Conservation (phyloP, 2,888 invertebrate genomes). For the Cenopis cana region DNA sequence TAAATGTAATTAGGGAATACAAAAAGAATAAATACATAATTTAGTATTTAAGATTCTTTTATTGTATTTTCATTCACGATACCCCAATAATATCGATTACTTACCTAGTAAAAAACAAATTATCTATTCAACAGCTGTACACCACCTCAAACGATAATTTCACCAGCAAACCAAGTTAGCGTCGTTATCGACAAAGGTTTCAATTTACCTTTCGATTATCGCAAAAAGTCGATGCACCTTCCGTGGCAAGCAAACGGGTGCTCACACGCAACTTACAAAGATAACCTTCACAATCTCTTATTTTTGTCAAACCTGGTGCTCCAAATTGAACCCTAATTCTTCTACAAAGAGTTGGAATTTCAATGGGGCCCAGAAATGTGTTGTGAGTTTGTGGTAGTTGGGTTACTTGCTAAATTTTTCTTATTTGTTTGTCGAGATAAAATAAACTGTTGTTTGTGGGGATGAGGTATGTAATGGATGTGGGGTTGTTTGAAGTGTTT, state of each 20-base stretch:
- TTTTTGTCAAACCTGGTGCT: background rate
- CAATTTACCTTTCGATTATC: slow-evolving; percentile 74
- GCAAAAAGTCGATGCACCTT: slow-evolving; percentile 66
- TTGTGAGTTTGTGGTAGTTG: background rate
- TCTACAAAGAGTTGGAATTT: background rate
- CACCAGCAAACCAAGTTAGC: background rate
- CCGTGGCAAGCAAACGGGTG: slow-evolving; percentile 72
- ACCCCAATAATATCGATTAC: too few species aligned
- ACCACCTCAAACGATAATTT: background rate
- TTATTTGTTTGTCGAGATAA: slow-evolving; percentile 46
- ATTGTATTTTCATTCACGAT: too few species aligned
- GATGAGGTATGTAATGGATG: slow-evolving; percentile 21
- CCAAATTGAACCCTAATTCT: background rate
- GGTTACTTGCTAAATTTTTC: slow-evolving; percentile 24
- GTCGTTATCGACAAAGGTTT: slow-evolving; percentile 56
- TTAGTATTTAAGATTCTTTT: too few species aligned
- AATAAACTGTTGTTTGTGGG: slow-evolving; percentile 47
- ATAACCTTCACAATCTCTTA: slow-evolving; percentile 2
- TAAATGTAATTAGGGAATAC: too few species aligned
- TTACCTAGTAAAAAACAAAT: too few species aligned
- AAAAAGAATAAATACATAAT: too few species aligned
- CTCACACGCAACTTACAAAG: slow-evolving; percentile 67
- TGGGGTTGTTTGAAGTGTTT: slow-evolving; percentile 15
- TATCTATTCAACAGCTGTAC: background rate
- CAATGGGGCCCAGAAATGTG: background rate